phyloP scores from a whole-genome alignment of 2,797 vertebrate species.

The Rhincodon typus region DNA sequence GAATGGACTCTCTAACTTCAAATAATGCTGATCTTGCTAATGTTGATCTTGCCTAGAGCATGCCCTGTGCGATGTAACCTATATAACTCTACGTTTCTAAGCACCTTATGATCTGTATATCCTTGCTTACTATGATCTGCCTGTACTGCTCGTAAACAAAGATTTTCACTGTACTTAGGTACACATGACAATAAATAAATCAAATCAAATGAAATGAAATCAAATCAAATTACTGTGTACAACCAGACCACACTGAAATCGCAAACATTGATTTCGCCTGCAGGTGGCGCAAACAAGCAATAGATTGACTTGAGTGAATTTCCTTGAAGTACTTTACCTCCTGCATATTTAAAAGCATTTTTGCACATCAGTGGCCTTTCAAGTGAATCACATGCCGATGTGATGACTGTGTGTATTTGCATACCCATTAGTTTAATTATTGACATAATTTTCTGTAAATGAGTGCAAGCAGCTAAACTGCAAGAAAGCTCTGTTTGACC shows the following conservation, averaged over 20 bases:
- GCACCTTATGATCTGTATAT: too few relatives aligned
- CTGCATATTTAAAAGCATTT: neutral
- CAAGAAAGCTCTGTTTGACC: neutral
- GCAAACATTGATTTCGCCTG: neutral
- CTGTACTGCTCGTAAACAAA: too few relatives aligned
- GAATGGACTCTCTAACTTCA: too few relatives aligned
- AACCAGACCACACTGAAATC: neutral
- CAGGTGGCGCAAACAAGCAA: neutral
- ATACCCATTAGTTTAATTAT: neutral
- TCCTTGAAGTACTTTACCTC: neutral
- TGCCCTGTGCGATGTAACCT: too few relatives aligned
- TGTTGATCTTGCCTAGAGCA: too few relatives aligned
- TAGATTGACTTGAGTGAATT: neutral
- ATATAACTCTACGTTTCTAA: too few relatives aligned
- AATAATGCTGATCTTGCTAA: too few relatives aligned
- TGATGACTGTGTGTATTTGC: neutral
- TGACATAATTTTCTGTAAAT: neutral
- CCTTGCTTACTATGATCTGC: too few relatives aligned
- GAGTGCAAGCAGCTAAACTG: neutral
- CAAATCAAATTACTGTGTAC: neutral
- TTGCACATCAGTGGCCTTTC: neutral
- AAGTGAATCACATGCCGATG: neutral
- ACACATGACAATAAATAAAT: too few relatives aligned
- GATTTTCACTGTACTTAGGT: too few relatives aligned
- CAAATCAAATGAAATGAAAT: too few relatives aligned